A percentile compares a stretch with the other conserved stretches of the same genome.
These are phyloP conservation scores for Drosophila kanekoi DNA, from an alignment of 2,888 invertebrate genomes.

Conservation along the genomic window DNA sequence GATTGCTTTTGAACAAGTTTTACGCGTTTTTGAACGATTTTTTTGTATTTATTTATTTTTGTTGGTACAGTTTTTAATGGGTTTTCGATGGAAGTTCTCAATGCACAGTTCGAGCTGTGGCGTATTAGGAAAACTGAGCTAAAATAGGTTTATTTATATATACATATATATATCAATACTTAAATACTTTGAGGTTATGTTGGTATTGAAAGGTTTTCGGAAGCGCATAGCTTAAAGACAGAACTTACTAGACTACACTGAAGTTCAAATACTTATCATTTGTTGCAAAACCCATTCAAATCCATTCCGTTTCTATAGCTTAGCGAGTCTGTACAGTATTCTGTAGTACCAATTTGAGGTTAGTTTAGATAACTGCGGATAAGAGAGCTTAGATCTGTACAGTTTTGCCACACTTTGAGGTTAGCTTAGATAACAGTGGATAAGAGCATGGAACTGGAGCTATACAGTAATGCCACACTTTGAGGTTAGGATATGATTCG, in stretches of 20 bases:
- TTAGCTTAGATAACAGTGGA: background rate
- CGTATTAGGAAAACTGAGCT: background rate
- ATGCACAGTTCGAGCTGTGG: background rate
- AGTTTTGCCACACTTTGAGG: background rate
- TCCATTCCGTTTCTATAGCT: too few relatives aligned
- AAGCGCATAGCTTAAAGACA: background rate
- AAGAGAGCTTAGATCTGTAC: too few relatives aligned
- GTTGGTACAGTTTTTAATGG: slow-evolving; percentile 66
- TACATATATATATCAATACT: too few relatives aligned
- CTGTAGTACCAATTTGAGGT: too few relatives aligned
- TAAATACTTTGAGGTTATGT: background rate
- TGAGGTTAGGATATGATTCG: background rate
- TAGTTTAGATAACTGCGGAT: too few relatives aligned
- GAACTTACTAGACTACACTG: too few relatives aligned
- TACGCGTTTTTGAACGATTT: slow-evolving; percentile 63
- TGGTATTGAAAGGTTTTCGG: background rate
- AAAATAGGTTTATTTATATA: background rate
- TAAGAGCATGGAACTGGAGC: too few relatives aligned
- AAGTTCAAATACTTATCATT: too few relatives aligned
- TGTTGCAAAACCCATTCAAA: too few relatives aligned
- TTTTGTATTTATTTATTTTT: background rate
- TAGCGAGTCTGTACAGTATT: too few relatives aligned
- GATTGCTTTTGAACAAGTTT: slow-evolving; percentile 72
- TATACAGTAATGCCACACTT: too few relatives aligned
- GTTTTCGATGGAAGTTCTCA: background rate